phyloP scores from a whole-genome alignment of 2,888 invertebrate genomes.

The Parapristionchus giblindavisi region DNA sequence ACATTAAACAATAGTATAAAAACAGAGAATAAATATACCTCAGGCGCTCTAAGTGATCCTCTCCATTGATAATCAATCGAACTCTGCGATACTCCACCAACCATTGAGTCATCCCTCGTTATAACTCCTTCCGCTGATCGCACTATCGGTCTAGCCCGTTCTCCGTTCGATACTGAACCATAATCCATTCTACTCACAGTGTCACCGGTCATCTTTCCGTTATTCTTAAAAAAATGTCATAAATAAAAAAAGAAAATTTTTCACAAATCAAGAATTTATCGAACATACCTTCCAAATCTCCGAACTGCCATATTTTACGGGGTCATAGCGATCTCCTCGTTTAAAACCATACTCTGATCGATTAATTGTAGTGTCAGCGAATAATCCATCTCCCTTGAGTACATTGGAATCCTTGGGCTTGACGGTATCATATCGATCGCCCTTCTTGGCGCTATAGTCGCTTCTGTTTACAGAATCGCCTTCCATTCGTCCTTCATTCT shows the following conservation, averaged over 20 bases:
- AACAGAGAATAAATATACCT: background rate
- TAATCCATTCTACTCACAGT: conserved; percentile 44
- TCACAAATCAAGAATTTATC: background rate
- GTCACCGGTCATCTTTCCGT: conserved; percentile 38
- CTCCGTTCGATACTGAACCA: background rate
- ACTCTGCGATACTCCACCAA: background rate
- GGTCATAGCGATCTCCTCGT: conserved; percentile 47
- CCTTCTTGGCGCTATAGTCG: conserved; percentile 38
- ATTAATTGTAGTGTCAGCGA: conserved; percentile 45
- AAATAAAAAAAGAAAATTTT: background rate
- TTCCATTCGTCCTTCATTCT: conserved; percentile 6
- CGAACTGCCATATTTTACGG: conserved; percentile 10
- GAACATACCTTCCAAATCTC: conserved; percentile 49
- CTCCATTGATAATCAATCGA: conserved; percentile 24
- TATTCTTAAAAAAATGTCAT: conserved; percentile 15
- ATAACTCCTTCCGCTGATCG: conserved; percentile 33
- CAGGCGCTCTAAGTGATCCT: conserved; percentile 5
- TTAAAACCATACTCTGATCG: conserved; percentile 45
- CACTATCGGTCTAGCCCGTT: background rate
- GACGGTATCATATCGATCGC: conserved; percentile 48
- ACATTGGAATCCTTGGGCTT: conserved; percentile 53
- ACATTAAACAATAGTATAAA: background rate
- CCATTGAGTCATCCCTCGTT: conserved; percentile 3
- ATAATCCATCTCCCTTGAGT: conserved; percentile 49
- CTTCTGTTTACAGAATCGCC: conserved; percentile 12